These are phyloP conservation scores for Sakesphorus luctuosus DNA, from an alignment of 2,113 vertebrate species.

Conservation along the genomic window DNA sequence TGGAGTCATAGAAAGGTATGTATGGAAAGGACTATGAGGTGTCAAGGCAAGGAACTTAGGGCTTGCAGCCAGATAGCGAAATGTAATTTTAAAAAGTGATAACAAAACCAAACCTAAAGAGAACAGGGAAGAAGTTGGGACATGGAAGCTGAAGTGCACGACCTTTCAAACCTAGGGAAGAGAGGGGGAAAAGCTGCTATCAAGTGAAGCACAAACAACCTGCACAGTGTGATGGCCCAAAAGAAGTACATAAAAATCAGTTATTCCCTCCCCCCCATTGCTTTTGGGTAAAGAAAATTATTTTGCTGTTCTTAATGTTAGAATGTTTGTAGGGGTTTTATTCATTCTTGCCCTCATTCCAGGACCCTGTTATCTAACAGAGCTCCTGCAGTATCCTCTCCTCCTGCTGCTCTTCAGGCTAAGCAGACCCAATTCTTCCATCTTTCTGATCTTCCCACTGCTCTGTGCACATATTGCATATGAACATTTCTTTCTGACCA, in stretches of 20 bases:
- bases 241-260: background rate
- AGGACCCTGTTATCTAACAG: rapidly evolving
- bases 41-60: background rate
- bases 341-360: background rate
- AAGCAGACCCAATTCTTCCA: background rate
- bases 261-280: background rate
- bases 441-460: background rate
- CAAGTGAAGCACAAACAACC: background rate
- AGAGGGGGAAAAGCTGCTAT: background rate
- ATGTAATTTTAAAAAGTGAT: background rate
- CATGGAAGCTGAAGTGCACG: background rate
- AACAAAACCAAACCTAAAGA: background rate
- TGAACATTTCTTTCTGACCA: background rate
- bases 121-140: background rate
- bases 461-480: background rate
- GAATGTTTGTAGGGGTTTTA: background rate
- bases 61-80: background rate
- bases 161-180: background rate
- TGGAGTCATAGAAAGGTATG: background rate
- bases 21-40: background rate
- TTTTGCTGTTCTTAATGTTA: background rate
- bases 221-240: background rate
- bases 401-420: background rate
- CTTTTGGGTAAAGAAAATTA: background rate
- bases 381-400: background rate